Evolutionary conservation across 2,888 invertebrate species (phyloP).

Genomic region (Drosophila prolongata): DNA sequence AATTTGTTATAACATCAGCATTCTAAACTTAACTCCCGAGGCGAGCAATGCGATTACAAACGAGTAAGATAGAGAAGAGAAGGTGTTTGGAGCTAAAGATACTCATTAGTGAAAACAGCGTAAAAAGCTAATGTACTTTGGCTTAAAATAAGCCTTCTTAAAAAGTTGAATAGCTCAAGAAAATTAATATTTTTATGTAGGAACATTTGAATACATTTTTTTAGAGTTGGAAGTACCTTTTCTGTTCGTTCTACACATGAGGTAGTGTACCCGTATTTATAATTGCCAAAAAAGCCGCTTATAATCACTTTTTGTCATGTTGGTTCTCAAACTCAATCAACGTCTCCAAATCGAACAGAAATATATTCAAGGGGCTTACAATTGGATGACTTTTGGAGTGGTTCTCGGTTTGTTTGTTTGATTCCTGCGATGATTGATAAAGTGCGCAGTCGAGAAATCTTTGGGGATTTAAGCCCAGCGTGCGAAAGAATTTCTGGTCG

Average conservation of each 20-base stretch:
- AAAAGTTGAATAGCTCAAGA: no score
- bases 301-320: slow-evolving; percentile 49
- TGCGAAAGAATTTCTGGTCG: slow-evolving; percentile 62
- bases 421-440: slow-evolving; percentile 52
- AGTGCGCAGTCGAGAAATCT: slow-evolving; percentile 45
- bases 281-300: slow-evolving; percentile 49
- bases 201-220: background rate
- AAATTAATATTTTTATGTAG: background rate
- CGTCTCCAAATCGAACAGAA: slow-evolving; percentile 41
- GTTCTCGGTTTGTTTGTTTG: slow-evolving; percentile 28
- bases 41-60: slow-evolving; percentile 70
- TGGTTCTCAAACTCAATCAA: slow-evolving; percentile 66
- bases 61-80: slow-evolving; percentile 5
- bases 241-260: background rate
- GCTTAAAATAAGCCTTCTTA: background rate
- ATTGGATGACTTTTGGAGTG: slow-evolving; percentile 74
- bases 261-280: slow-evolving; percentile 16
- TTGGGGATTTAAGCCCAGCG: slow-evolving; percentile 37
- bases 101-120: slow-evolving; percentile 17
- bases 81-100: slow-evolving; percentile 5
- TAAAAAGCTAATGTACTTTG: background rate
- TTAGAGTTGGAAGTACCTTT: slow-evolving; percentile 1
- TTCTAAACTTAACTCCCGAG: slow-evolving; percentile 73
- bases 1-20: slow-evolving; percentile 76
- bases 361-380: slow-evolving; percentile 59